Conservation (phyloP, 2,888 invertebrate genomes). For the Pantelozetes paolii region DNA sequence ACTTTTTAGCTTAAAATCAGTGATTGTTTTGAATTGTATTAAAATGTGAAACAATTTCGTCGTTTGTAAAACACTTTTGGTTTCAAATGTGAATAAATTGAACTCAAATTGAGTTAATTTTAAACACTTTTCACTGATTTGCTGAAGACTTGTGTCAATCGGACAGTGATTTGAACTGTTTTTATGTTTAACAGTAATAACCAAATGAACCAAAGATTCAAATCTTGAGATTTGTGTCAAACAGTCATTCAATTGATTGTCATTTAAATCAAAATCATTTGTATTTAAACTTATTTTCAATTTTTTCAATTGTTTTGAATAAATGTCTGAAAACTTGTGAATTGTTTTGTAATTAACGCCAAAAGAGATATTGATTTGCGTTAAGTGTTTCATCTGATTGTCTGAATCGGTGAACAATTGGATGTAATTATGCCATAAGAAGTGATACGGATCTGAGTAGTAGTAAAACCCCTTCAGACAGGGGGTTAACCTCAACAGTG, state of each 20-base stretch:
- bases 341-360: neutral
- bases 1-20: neutral
- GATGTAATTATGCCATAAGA: constrained; percentile 12
- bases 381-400: neutral
- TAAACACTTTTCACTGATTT: neutral
- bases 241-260: neutral
- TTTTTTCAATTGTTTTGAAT: neutral
- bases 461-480: neutral
- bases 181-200: neutral
- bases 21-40: neutral
- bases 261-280: neutral
- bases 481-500: neutral
- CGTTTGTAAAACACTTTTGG: neutral
- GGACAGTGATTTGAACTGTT: neutral
- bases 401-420: neutral
- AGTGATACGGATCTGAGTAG: neutral
- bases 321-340: neutral
- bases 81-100: neutral
- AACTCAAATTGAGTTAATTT: constrained; percentile 16
- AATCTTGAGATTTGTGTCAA: constrained; percentile 5
- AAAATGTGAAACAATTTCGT: constrained; percentile 1
- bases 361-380: constrained; percentile 2
- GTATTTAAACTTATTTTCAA: neutral
- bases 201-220: neutral
- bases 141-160: neutral